Conservation (phyloP, 2,888 invertebrate species). For the Ephialtes manifestator region DNA sequence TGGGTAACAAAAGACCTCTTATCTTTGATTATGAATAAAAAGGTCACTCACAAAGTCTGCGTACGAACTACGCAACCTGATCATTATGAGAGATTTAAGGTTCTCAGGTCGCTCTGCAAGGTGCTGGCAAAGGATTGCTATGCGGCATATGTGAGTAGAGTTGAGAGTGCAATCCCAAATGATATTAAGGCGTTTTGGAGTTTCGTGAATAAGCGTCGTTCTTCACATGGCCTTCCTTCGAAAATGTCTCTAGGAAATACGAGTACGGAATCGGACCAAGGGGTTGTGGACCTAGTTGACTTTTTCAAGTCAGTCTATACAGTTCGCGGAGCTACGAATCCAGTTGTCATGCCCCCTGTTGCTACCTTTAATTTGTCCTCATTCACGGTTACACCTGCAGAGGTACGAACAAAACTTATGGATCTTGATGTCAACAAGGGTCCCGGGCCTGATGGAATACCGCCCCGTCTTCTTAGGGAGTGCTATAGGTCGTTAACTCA, state of each 20-base stretch:
- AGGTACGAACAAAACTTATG: not conserved
- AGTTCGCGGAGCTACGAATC: not conserved
- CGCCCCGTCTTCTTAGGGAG: not conserved
- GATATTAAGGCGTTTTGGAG: not conserved
- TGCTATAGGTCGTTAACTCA: not conserved
- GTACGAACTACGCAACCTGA: not conserved
- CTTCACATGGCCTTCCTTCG: not conserved
- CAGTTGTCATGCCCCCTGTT: not conserved
- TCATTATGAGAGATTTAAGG: not conserved
- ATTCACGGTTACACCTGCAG: not conserved
- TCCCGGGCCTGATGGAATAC: not conserved
- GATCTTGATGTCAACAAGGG: not conserved
- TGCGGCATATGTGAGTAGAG: not conserved
- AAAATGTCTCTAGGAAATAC: not conserved
- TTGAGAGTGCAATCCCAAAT: not conserved
- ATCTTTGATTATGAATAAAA: not conserved
- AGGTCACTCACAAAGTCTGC: not conserved
- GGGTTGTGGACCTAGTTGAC: not conserved
- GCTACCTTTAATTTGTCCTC: not conserved
- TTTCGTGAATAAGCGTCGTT: not conserved
- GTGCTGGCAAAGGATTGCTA: not conserved
- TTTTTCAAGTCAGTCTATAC: slow-evolving; percentile 6
- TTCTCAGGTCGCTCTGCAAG: not conserved
- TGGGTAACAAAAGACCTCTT: not conserved
- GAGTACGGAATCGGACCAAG: not conserved